Evolutionary conservation across 1,140 invertebrate genomes (phyloP), one percentile per base, ranked within the genome.

Genomic region (Drosophila setifemur): DNA sequence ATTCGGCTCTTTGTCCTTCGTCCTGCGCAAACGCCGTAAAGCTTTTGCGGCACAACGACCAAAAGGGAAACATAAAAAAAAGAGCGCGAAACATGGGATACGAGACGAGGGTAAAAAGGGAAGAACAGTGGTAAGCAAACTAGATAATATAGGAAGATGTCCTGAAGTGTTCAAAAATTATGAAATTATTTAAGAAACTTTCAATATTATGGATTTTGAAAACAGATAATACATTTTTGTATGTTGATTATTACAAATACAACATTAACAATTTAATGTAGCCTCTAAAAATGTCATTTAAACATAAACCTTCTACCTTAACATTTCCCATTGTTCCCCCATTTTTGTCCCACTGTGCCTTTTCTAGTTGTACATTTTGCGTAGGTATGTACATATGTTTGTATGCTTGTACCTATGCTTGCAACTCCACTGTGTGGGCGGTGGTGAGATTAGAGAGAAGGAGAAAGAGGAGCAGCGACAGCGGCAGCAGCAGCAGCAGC

Each of bases 1-100:
- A 35, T 37, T 44, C 16, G 54, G 11, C 29, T 37, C 33, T 14
- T 37, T 31, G 5, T 28, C 31, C 35, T 26, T 28, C 39, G 29
- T 14, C 21, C 18, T 43, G 63, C 66, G 66, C 61, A 69, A 21
- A 16, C 64, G 63, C 63, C 11, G 23, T 12, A n/a, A 7, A 16
- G 28, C 28, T 33, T 52, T 33, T 16, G 19, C 33, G 28, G 37
- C 23, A 25, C n/a, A n/a, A n/a, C n/a, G n/a, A n/a, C n/a, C n/a
- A 42, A 49, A 63, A 54, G 33, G 1, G 14, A n/a, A 55, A 40
- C n/a, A 33, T 21, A 48, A 18, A 25, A 26, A 48, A 18, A 25
- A n/a, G 6, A 61, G 37, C 11, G 48, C 39, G 14, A 21, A 52
- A 52, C n/a, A n/a, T n/a, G n/a, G 18, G 16, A 7, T 18, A 40